Evolutionary conservation across 2,888 invertebrate genomes (phyloP).

Genomic region (Aphodius sticticus): DNA sequence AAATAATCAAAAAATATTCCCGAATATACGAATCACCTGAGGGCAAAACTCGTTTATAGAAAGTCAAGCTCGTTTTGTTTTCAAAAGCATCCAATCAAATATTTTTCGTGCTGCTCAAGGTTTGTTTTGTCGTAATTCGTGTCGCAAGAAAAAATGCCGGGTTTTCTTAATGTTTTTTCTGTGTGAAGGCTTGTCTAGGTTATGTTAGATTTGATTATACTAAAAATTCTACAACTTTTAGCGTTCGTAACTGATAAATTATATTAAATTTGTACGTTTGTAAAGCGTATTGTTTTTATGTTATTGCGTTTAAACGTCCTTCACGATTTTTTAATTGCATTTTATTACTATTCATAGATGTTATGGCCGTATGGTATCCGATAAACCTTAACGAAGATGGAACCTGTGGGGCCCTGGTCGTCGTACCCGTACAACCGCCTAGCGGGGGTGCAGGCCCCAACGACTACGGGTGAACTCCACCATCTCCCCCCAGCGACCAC

Average conservation of each 20-base stretch:
- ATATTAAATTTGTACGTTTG: not conserved
- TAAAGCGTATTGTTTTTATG: not conserved
- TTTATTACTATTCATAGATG: slow-evolving; percentile 51
- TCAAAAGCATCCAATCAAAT: not conserved
- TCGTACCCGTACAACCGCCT: slow-evolving; percentile 86
- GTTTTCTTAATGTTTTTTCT: not conserved
- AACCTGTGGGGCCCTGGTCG: slow-evolving; percentile 91
- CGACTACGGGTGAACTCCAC: slow-evolving; percentile 73
- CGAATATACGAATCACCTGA: not conserved
- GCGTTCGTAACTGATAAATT: not conserved
- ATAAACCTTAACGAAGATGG: slow-evolving; percentile 65
- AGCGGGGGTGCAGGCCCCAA: slow-evolving; percentile 73
- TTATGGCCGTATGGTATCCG: slow-evolving; percentile 55
- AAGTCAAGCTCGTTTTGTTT: not conserved
- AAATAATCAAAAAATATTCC: not conserved
- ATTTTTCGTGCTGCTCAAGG: not conserved
- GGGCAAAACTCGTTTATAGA: not conserved
- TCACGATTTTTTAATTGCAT: not conserved
- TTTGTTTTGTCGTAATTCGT: not conserved
- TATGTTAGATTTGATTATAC: not conserved
- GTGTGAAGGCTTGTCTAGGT: not conserved
- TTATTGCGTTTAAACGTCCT: not conserved
- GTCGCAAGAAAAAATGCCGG: not conserved
- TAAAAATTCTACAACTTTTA: not conserved
- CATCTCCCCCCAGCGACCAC: slow-evolving; percentile 68